Percentiles rank a stretch among this genome's conserved stretches.
These are phyloP conservation scores for Emydocephalus ijimae DNA, from an alignment of 2,113 vertebrate species.

Conservation along the genomic window DNA sequence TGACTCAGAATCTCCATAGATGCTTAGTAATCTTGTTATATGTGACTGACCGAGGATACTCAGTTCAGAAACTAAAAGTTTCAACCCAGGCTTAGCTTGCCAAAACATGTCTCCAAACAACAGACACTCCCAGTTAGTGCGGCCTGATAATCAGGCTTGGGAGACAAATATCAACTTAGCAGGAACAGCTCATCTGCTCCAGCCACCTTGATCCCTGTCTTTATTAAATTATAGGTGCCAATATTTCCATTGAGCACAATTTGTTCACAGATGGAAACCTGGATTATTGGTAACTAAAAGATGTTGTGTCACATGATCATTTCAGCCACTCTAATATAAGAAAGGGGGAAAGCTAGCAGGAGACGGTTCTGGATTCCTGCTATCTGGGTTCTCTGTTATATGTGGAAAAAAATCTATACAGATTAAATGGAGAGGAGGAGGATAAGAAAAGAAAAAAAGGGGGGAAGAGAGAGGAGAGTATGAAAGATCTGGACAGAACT, in stretches of 20 bases:
- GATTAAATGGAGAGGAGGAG: neutral
- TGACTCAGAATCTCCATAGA: too few species aligned
- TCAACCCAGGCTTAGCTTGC: conserved; percentile 53
- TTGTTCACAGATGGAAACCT: neutral
- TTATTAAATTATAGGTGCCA: neutral
- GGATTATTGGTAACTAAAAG: neutral
- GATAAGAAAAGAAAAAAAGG: too few species aligned
- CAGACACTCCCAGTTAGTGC: conserved; percentile 53
- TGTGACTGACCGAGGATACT: neutral
- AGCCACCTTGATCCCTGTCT: conserved; percentile 35
- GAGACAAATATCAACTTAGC: conserved; percentile 43
- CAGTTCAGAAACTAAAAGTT: neutral
- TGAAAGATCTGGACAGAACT: neutral
- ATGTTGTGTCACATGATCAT: neutral
- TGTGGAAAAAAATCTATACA: neutral
- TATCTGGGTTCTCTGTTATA: too few species aligned
- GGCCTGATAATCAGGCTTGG: conserved; percentile 62
- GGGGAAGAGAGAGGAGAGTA: neutral
- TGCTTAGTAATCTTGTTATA: neutral
- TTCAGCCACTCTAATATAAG: neutral
- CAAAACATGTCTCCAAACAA: conserved; percentile 33
- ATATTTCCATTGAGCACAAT: conserved; percentile 23
- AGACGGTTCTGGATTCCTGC: too few species aligned
- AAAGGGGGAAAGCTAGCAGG: neutral
- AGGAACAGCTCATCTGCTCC: conserved; percentile 26